These are phyloP conservation scores for Drosophila aff. DNA, from an alignment of 1,140 invertebrate species.

Conservation along the genomic window DNA sequence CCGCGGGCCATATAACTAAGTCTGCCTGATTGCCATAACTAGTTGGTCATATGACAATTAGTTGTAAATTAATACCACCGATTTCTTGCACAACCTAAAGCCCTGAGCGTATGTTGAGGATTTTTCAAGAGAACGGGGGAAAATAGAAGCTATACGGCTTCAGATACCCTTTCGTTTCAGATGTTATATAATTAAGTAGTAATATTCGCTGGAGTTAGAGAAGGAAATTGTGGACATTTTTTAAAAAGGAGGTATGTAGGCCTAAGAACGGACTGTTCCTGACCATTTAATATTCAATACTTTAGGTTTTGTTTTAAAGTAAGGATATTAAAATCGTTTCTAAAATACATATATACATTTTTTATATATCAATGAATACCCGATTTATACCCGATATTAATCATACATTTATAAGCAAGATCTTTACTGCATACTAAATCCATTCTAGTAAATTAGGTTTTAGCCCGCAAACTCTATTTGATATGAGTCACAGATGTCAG, in stretches of 20 bases:
- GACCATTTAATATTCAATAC: too few relatives aligned
- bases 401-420: not conserved
- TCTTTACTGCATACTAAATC: not conserved
- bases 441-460: not conserved
- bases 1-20: slow-evolving; percentile 65
- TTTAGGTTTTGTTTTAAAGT: too few relatives aligned
- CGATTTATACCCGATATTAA: too few relatives aligned
- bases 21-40: slow-evolving; percentile 54
- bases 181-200: not conserved
- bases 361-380: too few relatives aligned
- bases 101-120: slow-evolving; percentile 22
- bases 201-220: not conserved
- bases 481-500: slow-evolving; percentile 40
- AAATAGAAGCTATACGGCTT: not conserved
- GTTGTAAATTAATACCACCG: slow-evolving; percentile 71
- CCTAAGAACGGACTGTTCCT: too few relatives aligned
- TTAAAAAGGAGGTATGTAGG: too few relatives aligned
- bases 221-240: too few relatives aligned
- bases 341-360: too few relatives aligned
- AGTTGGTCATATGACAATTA: slow-evolving; percentile 79
- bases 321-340: too few relatives aligned
- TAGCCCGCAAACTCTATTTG: not conserved
- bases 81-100: slow-evolving; percentile 35
- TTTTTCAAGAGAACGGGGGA: slow-evolving; percentile 6
- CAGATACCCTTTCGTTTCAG: not conserved